Conservation (phyloP, 1,140 invertebrate species). For the Drosophila sp. region DNA sequence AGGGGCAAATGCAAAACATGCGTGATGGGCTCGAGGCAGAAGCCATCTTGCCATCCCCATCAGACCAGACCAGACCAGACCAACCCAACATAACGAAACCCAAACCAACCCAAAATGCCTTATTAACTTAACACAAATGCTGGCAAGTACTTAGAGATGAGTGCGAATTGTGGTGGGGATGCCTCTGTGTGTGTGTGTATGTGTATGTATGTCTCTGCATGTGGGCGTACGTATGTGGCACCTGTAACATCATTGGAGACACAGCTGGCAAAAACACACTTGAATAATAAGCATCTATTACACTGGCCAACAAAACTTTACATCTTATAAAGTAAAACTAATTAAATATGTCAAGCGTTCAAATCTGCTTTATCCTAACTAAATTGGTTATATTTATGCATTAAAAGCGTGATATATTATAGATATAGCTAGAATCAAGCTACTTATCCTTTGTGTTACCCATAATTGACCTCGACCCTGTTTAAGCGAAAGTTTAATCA, state of each 20-base stretch:
- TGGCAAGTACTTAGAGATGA: conserved; percentile 49
- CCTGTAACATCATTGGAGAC: conserved; percentile 58
- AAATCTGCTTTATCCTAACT: no score
- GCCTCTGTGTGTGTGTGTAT: neutral
- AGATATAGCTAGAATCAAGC: no score
- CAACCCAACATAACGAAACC: no score
- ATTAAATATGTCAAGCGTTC: no score
- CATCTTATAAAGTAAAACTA: neutral
- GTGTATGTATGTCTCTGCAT: neutral
- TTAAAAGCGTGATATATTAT: no score
- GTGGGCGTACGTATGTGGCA: conserved; percentile 44
- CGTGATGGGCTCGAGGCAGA: conserved; percentile 47
- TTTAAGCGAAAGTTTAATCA: no score
- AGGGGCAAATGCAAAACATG: conserved; percentile 31
- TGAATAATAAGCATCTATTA: conserved; percentile 73
- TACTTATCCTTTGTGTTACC: no score
- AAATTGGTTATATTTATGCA: no score
- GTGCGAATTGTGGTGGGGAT: conserved; percentile 7
- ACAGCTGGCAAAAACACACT: conserved; percentile 56
- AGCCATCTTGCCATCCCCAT: neutral
- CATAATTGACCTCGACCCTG: no score
- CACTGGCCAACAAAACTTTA: neutral
- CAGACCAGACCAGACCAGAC: no score
- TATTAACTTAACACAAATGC: conserved; percentile 76
- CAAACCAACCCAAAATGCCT: conserved; percentile 32